These are phyloP conservation scores for Theristicus caerulescens DNA, from an alignment of 2,113 vertebrate species.

Conservation along the genomic window DNA sequence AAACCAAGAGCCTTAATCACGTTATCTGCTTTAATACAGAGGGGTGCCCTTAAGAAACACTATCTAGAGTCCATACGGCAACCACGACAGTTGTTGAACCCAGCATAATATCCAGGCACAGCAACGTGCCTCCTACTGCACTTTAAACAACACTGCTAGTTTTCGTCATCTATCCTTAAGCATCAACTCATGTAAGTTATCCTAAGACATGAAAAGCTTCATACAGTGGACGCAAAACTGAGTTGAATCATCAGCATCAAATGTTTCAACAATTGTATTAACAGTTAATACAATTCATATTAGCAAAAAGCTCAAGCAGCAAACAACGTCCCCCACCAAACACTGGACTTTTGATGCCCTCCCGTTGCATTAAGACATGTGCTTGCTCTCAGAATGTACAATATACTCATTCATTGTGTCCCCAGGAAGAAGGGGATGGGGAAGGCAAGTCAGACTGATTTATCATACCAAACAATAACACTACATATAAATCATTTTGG, in stretches of 20 bases:
- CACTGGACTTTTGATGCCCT: neutral
- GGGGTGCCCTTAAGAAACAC: neutral
- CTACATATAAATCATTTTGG: neutral
- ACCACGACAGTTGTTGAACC: neutral
- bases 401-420: rapidly evolving
- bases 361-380: neutral
- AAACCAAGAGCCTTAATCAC: neutral
- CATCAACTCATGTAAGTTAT: no score
- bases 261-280: neutral
- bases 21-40: neutral
- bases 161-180: neutral
- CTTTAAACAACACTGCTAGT: neutral
- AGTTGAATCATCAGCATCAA: neutral
- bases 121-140: neutral
- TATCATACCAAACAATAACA: neutral
- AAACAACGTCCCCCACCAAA: neutral
- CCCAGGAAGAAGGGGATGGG: neutral
- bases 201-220: neutral
- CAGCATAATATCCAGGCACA: neutral
- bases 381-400: neutral
- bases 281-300: no score
- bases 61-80: neutral
- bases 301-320: neutral
- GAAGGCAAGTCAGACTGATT: neutral
- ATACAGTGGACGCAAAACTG: neutral